Evolutionary conservation across 30 jellyfish, hydroid and myxozoan species (phyloP).

Genomic region (Rhopilema esculentum): DNA sequence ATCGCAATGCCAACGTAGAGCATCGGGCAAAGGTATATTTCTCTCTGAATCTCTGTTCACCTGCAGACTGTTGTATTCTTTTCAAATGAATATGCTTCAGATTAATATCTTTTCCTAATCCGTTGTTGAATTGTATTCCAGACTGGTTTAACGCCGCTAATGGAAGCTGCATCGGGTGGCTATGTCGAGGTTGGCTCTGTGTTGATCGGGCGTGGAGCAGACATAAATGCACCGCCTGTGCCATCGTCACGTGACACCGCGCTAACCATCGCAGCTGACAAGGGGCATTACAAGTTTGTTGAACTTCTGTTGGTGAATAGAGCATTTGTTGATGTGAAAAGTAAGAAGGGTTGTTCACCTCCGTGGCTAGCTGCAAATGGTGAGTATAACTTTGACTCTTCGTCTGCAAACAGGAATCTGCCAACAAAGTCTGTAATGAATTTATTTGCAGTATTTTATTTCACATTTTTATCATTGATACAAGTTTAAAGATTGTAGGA

Average conservation of each 20-base stretch:
- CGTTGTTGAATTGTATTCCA: slow-evolving; percentile 40
- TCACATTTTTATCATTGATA: too few relatives aligned
- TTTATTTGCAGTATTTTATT: too few relatives aligned
- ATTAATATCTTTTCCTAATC: too few relatives aligned
- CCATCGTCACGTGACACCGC: slow-evolving; percentile 99
- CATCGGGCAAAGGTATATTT: slow-evolving; percentile 97
- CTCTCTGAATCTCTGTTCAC: background rate
- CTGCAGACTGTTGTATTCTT: too few relatives aligned
- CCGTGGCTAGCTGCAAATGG: slow-evolving; percentile 98
- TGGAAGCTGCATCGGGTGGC: slow-evolving; percentile 99
- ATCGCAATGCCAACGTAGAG: slow-evolving; percentile 95
- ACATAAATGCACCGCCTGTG: slow-evolving; percentile 96
- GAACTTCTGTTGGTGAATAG: slow-evolving; percentile 77
- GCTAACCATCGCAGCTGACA: slow-evolving; percentile 95
- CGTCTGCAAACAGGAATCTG: background rate
- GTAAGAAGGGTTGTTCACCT: slow-evolving; percentile 98
- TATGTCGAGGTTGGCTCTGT: slow-evolving; percentile 98
- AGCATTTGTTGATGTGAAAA: slow-evolving; percentile 90
- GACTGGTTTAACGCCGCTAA: slow-evolving; percentile 98
- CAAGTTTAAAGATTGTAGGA: too few relatives aligned
- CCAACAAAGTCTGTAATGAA: too few relatives aligned
- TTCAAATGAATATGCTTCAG: too few relatives aligned
- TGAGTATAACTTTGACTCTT: background rate
- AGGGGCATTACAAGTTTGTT: slow-evolving; percentile 96
- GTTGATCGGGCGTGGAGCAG: slow-evolving; percentile 96